Percentiles rank a stretch among this genome's conserved stretches.
Evolutionary conservation across 2,113 vertebrate species (phyloP).

Genomic region (Microtus pennsylvanicus): DNA sequence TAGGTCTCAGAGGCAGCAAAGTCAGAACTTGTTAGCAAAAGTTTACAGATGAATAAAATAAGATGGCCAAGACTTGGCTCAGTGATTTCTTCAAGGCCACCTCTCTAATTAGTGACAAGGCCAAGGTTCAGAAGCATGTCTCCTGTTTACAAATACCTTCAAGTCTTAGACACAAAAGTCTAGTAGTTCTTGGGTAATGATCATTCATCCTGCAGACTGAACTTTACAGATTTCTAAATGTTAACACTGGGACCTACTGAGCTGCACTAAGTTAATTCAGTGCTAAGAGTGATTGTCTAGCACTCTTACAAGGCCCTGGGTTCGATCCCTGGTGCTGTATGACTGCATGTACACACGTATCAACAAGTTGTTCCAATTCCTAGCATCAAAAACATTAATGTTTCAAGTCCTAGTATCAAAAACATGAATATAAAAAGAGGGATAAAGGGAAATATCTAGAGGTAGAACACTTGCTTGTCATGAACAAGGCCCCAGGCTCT

Average conservation of each 20-base stretch:
- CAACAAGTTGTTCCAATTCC: background rate
- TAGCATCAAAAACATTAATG: background rate
- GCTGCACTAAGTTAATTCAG: constrained; percentile 13
- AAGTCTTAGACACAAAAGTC: constrained; percentile 67
- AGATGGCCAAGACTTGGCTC: constrained; percentile 29
- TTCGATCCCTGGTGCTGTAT: background rate
- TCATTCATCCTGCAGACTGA: constrained; percentile 38
- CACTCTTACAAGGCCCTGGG: background rate
- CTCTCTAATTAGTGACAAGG: constrained; percentile 60
- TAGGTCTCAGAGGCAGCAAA: background rate
- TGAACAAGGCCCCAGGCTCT: background rate
- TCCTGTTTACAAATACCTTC: constrained; percentile 54
- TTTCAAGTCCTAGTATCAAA: too few species aligned
- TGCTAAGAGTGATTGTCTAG: background rate
- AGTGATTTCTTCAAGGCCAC: constrained; percentile 67
- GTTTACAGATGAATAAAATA: constrained; percentile 60
- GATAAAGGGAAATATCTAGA: background rate
- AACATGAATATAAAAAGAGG: background rate
- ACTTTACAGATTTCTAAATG: constrained; percentile 58
- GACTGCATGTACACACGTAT: background rate
- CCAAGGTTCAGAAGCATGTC: constrained; percentile 48
- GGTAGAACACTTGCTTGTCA: background rate
- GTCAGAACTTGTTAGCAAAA: constrained; percentile 51
- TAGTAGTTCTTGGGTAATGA: constrained; percentile 57
- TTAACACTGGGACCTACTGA: constrained; percentile 31